phyloP scores from a whole-genome alignment of 2,113 vertebrate species.

The Pogona vitticeps region DNA sequence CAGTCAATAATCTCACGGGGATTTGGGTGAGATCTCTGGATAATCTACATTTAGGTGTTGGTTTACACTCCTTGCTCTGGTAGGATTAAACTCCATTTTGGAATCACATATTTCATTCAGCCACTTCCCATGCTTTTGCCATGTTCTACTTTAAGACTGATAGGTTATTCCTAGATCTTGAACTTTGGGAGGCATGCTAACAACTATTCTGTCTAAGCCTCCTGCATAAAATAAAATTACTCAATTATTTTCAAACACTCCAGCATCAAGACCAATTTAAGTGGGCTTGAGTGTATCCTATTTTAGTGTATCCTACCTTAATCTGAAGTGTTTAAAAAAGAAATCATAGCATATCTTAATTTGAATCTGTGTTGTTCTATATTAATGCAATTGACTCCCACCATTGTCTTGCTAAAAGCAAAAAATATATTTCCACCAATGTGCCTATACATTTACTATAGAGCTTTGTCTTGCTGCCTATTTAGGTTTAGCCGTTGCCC shows the following conservation, averaged over 20 bases:
- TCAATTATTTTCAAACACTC: background rate
- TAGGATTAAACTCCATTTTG: background rate
- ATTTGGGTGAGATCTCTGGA: background rate
- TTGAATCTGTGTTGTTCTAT: background rate
- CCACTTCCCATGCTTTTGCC: background rate
- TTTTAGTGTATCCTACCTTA: background rate
- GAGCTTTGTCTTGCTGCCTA: background rate
- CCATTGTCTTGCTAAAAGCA: background rate
- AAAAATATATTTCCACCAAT: no score
- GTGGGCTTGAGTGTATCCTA: no score
- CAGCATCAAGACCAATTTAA: background rate
- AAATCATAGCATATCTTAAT: background rate
- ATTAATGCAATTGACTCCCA: background rate
- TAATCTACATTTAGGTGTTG: background rate
- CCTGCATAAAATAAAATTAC: background rate
- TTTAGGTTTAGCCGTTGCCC: background rate
- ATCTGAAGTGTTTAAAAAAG: background rate
- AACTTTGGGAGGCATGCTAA: background rate
- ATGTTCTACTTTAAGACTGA: background rate
- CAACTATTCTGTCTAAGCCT: background rate
- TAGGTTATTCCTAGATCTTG: background rate
- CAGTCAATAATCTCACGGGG: conserved; percentile 1
- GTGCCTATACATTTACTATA: background rate
- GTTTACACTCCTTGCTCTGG: background rate
- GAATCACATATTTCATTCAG: background rate